These are phyloP conservation scores for Poecilobothrus nobilitatus DNA, from an alignment of 2,888 invertebrate genomes.

Conservation along the genomic window DNA sequence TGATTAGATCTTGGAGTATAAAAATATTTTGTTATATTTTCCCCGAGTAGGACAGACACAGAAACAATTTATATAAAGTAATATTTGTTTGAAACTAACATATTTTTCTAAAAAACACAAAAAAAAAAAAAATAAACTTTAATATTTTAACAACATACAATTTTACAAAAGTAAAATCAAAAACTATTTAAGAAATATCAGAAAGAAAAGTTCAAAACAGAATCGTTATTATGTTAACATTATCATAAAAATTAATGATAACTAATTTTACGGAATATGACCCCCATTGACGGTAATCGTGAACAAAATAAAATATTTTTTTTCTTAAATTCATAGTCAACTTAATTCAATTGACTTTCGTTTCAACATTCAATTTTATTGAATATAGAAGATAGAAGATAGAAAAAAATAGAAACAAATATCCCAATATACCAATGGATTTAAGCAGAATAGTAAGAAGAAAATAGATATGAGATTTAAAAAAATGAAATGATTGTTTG, in stretches of 20 bases:
- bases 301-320: background rate
- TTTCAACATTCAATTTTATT: background rate
- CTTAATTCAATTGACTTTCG: background rate
- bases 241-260: constrained; percentile 4
- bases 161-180: no score
- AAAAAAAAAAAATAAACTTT: no score
- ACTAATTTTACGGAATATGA: background rate
- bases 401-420: background rate
- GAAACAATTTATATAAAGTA: no score
- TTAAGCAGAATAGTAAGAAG: background rate
- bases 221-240: background rate
- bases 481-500: no score
- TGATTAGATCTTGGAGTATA: no score
- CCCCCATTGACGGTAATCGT: background rate
- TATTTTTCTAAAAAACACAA: no score
- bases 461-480: background rate
- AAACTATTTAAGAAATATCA: background rate
- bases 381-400: background rate
- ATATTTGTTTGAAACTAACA: no score
- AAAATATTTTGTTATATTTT: no score
- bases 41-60: no score
- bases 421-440: background rate
- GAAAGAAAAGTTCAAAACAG: background rate
- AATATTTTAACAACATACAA: no score
- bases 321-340: background rate